Evolutionary conservation across 1,140 invertebrate genomes (phyloP).

Genomic region (Lysiphlebus fabarum): DNA sequence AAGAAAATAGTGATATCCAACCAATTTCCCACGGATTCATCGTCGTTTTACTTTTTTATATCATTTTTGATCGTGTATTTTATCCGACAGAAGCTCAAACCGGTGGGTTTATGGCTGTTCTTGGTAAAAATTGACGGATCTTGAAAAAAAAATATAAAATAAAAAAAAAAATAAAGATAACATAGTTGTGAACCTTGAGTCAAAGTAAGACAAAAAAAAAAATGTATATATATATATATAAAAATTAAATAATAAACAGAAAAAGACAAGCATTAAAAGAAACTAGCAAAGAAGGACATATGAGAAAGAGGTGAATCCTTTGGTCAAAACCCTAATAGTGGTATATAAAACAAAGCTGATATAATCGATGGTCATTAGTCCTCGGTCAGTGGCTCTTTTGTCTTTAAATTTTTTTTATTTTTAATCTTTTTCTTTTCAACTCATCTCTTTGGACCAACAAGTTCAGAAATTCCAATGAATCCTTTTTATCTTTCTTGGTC

Average conservation of each 20-base stretch:
- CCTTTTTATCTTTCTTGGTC: background rate
- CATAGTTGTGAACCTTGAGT: no score
- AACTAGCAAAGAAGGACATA: no score
- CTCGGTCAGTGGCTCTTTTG: constrained; percentile 10
- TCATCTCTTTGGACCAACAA: background rate
- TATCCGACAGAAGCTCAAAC: background rate
- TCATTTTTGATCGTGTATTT: background rate
- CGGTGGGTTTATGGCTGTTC: background rate
- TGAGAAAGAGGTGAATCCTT: no score
- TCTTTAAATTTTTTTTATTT: no score
- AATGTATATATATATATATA: no score
- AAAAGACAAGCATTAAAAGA: no score
- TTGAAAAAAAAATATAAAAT: no score
- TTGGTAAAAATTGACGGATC: background rate
- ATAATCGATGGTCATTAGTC: constrained; percentile 23
- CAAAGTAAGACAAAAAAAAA: no score
- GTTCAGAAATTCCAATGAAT: background rate
- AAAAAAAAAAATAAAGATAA: no score
- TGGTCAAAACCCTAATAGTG: no score
- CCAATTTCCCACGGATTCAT: constrained; percentile 1
- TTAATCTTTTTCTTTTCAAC: no score
- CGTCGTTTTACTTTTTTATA: background rate
- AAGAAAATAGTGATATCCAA: background rate
- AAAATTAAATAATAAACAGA: no score
- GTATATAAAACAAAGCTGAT: constrained; percentile 1